A percentile compares a stretch with the other conserved stretches of the same genome.
Conservation (phyloP, 2,888 invertebrate genomes). For the Agrochola lota region DNA sequence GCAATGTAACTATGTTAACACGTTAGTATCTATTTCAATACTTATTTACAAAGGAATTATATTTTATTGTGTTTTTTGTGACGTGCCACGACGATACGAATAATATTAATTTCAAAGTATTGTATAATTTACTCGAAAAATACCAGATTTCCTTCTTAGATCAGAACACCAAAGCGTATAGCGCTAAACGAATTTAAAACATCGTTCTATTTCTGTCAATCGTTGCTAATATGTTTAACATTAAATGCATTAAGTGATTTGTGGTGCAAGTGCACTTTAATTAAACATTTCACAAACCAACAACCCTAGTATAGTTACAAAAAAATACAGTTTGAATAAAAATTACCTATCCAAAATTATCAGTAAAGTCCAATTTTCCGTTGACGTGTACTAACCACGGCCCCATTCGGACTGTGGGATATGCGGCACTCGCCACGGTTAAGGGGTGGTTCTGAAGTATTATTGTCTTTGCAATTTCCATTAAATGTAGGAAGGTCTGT, state of each 20-base stretch:
- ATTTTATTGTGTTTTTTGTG: too few species aligned
- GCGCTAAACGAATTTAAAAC: not conserved
- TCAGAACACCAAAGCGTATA: not conserved
- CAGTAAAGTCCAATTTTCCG: constrained; percentile 37
- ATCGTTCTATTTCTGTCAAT: not conserved
- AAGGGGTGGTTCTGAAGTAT: constrained; percentile 50
- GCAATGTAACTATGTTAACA: too few species aligned
- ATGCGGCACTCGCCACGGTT: constrained; percentile 55
- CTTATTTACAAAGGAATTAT: too few species aligned
- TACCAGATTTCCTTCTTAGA: not conserved
- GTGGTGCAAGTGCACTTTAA: not conserved
- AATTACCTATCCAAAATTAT: not conserved
- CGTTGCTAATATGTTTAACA: not conserved
- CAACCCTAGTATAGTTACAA: not conserved
- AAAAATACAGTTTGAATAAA: not conserved
- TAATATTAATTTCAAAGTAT: not conserved
- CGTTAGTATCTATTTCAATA: too few species aligned
- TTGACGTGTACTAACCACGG: constrained; percentile 69
- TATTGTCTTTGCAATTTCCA: not conserved
- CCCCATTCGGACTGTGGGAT: constrained; percentile 63
- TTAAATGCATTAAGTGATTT: not conserved
- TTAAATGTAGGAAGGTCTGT: not conserved
- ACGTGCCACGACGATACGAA: not conserved
- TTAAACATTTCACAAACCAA: not conserved
- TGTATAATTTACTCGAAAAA: too few species aligned